Base-by-base conservation (phyloP, 2,888 invertebrate species). In the Lasioglossum lativentre region DNA sequence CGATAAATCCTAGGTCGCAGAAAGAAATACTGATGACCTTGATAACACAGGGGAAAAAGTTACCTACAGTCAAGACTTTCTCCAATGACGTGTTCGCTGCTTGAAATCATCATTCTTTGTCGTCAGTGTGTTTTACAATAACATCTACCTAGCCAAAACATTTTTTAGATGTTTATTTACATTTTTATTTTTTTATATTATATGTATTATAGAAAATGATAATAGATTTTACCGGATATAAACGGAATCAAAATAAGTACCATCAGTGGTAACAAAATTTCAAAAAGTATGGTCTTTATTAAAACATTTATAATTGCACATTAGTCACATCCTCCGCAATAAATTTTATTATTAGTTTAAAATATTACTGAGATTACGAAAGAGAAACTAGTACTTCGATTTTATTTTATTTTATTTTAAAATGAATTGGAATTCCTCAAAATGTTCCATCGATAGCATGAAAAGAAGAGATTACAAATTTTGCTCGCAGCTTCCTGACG, bases 31-130 rank as follows among this genome's bases (percentile, higher is more conserved):
- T 14, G 16, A 27, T 10, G 19, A 75, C 56, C 56, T 40, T 34
- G 74, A 59, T 56, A 40, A 56, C 40, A 10, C 27, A 38, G 52
- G n/a, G n/a, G 56, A 59, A 27, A 14, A 27, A 74, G 27, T 66
- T 66, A 56, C 27, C 4, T 40, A 16, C 40, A 56, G 40, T n/a
- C n/a, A 12, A 56, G 74, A 71, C 71, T 27, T 71, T 75, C 56
- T 27, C 30, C 74, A 27, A 27, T 27, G 52, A 74, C 74, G 10
- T 12, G 14, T 27, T 27, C 38, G 19, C 10, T 19, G n/a, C 27
- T 56, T n/a, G 16, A 73, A 75, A 52, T 34, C 34, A 6, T 47
- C 10, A 30, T 40, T 38, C 6, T 38, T 40, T 56, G 3, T 66
- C 66, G 34, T 34, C 66, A 3, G 34, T 38, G 34, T 66, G 34